These are phyloP conservation scores for Carpatolechia fugitivella DNA, from an alignment of 2,888 invertebrate species.

Conservation along the genomic window DNA sequence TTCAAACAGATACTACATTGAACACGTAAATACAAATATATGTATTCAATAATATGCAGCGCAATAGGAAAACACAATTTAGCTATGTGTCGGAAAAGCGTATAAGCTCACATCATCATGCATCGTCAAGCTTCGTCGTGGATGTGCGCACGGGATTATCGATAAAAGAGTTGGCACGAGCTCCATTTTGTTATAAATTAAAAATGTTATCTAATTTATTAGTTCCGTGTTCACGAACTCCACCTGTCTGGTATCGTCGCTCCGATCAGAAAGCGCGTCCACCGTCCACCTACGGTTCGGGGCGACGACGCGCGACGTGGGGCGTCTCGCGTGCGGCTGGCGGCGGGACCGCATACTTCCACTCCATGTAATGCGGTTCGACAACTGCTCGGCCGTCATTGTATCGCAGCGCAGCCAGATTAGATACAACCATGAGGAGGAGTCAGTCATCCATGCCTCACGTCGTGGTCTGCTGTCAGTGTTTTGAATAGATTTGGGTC, in stretches of 20 bases:
- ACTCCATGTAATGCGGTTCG: slow-evolving; percentile 38
- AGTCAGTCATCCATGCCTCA: not conserved
- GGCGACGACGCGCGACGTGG: not conserved
- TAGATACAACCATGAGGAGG: slow-evolving; percentile 18
- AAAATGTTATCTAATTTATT: slow-evolving; percentile 26
- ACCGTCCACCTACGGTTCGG: slow-evolving; percentile 23
- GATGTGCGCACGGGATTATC: not conserved
- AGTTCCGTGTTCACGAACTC: slow-evolving; percentile 33
- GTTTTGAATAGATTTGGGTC: not conserved
- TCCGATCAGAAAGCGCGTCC: slow-evolving; percentile 49
- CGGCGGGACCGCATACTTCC: slow-evolving; percentile 21
- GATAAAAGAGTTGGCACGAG: slow-evolving; percentile 4
- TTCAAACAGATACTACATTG: slow-evolving; percentile 18
- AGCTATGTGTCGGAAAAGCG: not conserved
- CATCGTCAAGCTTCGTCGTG: not conserved
- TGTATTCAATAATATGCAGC: too few relatives aligned
- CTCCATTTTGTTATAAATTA: slow-evolving; percentile 1
- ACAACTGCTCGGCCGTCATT: slow-evolving; percentile 43
- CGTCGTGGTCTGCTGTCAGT: not conserved
- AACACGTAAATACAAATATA: too few relatives aligned
- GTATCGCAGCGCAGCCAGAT: slow-evolving; percentile 25
- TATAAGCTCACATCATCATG: not conserved
- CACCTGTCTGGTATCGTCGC: slow-evolving; percentile 45
- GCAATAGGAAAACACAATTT: slow-evolving; percentile 25
- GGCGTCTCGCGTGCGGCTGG: slow-evolving; percentile 31